These are phyloP conservation scores for Scotopteryx bipunctaria DNA, from an alignment of 2,888 invertebrate genomes.

Conservation along the genomic window DNA sequence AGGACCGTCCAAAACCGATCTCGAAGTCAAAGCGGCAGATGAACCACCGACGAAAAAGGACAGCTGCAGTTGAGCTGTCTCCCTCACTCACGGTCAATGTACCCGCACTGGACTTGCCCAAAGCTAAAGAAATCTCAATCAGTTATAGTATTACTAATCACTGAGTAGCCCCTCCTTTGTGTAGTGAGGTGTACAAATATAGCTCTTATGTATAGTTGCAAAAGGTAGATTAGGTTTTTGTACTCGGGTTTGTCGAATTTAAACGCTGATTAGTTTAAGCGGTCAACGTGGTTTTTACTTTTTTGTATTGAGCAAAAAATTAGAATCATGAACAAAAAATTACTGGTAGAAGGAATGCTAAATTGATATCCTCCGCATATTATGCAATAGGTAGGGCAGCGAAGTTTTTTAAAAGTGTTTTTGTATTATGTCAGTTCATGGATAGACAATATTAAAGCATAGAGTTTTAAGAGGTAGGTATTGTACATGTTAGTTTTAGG, in stretches of 20 bases:
- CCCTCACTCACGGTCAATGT: slow-evolving; percentile 49
- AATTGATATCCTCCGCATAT: slow-evolving; percentile 13
- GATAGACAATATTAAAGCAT: slow-evolving; percentile 47
- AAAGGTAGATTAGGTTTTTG: slow-evolving; percentile 26
- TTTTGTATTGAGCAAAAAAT: slow-evolving; percentile 13
- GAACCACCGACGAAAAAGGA: slow-evolving; percentile 56
- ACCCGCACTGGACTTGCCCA: slow-evolving; percentile 70
- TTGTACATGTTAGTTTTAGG: slow-evolving; percentile 11
- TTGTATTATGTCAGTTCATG: slow-evolving; percentile 35
- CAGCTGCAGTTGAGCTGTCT: slow-evolving; percentile 72
- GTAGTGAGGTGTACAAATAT: slow-evolving; percentile 55
- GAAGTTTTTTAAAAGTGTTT: slow-evolving; percentile 27
- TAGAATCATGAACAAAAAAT: too few relatives aligned
- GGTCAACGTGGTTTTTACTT: slow-evolving; percentile 15
- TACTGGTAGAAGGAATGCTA: slow-evolving; percentile 6
- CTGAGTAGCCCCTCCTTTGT: slow-evolving; percentile 59
- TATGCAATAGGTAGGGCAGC: slow-evolving; percentile 13
- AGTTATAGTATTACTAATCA: slow-evolving; percentile 72
- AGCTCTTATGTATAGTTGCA: slow-evolving; percentile 42
- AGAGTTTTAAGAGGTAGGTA: slow-evolving; percentile 13
- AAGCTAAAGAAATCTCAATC: slow-evolving; percentile 78
- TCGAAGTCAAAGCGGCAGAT: slow-evolving; percentile 50
- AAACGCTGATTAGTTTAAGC: slow-evolving; percentile 12
- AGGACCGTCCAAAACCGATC: slow-evolving; percentile 60
- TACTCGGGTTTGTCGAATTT: slow-evolving; percentile 31